Percentiles rank a stretch among this genome's conserved stretches.
Evolutionary conservation across 2,113 vertebrate genomes (phyloP).

Genomic region (Petromus typicus): DNA sequence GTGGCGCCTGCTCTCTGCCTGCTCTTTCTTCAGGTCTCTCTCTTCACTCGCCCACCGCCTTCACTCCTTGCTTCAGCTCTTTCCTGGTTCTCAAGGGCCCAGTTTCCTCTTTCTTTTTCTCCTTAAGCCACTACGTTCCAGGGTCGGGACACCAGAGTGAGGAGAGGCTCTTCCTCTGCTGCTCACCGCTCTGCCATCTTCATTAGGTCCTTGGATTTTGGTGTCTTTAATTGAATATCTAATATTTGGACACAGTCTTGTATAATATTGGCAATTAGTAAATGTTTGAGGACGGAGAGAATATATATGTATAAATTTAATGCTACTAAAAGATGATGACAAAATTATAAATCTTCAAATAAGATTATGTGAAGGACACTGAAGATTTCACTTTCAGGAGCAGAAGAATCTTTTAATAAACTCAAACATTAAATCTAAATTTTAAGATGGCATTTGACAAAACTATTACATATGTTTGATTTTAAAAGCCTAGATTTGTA

Average conservation of each 20-base stretch:
- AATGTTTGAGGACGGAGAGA: not conserved
- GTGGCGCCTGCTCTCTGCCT: no score
- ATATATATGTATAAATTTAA: not conserved
- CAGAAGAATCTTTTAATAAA: not conserved
- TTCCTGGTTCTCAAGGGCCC: no score
- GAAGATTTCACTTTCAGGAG: conserved; percentile 14
- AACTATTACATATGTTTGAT: not conserved
- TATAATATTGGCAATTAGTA: not conserved
- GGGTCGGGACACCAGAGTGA: no score
- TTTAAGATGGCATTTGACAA: not conserved
- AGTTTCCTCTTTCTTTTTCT: no score
- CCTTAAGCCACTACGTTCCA: no score
- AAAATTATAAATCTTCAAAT: not conserved
- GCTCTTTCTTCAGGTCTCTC: no score
- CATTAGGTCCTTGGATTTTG: not conserved
- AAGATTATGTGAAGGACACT: not conserved
- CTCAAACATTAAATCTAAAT: not conserved
- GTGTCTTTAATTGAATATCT: not conserved
- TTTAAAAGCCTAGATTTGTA: not conserved
- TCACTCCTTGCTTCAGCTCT: no score
- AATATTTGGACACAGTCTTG: not conserved
- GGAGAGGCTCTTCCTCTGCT: no score
- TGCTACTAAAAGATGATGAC: not conserved
- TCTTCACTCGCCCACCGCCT: no score
- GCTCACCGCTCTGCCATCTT: no score